Conservation (phyloP, 2,888 invertebrate species). For the Morpho achilles region DNA sequence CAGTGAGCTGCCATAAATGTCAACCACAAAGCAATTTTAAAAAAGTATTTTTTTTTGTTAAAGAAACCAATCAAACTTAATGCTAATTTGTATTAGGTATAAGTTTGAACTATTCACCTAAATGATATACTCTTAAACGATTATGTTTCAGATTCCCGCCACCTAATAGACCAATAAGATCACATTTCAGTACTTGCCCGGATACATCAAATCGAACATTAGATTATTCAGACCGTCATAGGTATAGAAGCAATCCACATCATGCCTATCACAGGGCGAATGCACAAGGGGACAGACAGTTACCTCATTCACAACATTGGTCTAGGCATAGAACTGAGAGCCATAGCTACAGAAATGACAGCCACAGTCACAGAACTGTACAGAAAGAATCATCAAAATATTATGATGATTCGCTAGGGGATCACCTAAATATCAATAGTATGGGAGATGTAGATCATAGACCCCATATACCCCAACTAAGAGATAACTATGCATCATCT, state of each 20-base stretch:
- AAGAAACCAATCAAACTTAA: too few species aligned
- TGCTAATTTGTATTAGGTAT: too few species aligned
- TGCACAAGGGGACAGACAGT: constrained; percentile 35
- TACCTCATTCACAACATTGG: constrained; percentile 35
- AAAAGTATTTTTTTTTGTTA: too few species aligned
- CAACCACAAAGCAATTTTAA: too few species aligned
- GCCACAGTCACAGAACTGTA: constrained; percentile 23
- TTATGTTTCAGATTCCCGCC: constrained; percentile 50
- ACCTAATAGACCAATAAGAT: constrained; percentile 41
- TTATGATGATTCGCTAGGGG: constrained; percentile 36
- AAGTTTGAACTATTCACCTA: too few species aligned
- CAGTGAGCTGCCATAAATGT: too few species aligned
- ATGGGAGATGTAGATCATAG: constrained; percentile 64
- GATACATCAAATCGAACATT: constrained; percentile 35
- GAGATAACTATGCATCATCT: constrained; percentile 32
- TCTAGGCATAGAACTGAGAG: constrained; percentile 35
- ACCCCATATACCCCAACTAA: constrained; percentile 28
- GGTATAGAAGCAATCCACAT: constrained; percentile 39
- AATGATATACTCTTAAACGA: too few species aligned
- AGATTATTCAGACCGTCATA: constrained; percentile 43
- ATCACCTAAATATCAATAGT: constrained; percentile 43
- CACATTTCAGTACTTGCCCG: constrained; percentile 35
- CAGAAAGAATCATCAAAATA: constrained; percentile 31
- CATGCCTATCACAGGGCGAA: constrained; percentile 41
- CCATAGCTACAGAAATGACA: constrained; percentile 30